Conservation (phyloP, 2,113 vertebrate genomes). For the Cavia porcellus region DNA sequence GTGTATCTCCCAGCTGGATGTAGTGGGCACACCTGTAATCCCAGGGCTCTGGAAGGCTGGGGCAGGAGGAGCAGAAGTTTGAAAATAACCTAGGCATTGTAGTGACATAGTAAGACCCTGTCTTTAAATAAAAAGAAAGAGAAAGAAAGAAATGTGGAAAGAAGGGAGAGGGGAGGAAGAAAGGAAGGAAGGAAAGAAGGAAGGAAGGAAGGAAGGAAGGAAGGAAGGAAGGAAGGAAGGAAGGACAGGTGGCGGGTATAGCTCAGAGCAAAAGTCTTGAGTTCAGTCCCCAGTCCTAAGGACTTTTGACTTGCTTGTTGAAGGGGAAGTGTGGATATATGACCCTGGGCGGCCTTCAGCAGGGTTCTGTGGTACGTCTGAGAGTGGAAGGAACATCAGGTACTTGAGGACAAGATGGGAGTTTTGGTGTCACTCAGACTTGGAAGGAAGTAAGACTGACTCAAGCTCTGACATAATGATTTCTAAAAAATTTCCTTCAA, state of each 20-base stretch:
- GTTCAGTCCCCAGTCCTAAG: not conserved
- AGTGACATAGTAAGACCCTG: not conserved
- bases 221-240: not conserved
- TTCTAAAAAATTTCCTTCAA: not conserved
- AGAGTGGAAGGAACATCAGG: not conserved
- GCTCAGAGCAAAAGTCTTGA: not conserved
- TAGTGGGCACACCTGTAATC: not conserved
- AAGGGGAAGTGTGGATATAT: not conserved
- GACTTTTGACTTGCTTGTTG: not conserved
- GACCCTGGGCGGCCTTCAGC: not conserved
- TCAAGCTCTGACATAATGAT: constrained; percentile 25
- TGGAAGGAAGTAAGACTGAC: not conserved
- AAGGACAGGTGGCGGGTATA: not conserved
- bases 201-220: not conserved
- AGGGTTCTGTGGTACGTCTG: not conserved
- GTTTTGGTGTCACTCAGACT: not conserved
- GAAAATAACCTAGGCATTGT: not conserved
- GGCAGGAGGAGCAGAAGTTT: not conserved
- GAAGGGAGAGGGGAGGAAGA: not conserved
- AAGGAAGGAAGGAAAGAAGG: not conserved
- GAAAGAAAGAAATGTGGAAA: not conserved
- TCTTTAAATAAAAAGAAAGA: not conserved
- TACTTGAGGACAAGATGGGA: not conserved
- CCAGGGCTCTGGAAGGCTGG: not conserved
- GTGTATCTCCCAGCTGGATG: not conserved